Base-by-base conservation (phyloP, 1,140 invertebrate species). In the Drosophila parvula region DNA sequence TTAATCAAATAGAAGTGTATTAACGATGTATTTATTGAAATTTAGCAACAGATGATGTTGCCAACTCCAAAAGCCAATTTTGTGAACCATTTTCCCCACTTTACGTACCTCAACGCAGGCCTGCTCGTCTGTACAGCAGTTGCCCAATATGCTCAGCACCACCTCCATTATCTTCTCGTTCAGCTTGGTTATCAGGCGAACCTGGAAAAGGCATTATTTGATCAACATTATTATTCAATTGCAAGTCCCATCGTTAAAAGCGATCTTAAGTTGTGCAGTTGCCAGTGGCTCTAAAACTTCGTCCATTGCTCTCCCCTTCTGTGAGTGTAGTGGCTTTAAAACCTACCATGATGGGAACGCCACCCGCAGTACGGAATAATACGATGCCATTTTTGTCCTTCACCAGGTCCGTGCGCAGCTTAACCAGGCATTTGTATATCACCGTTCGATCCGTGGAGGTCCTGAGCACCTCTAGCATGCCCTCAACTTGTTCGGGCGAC, bases 61-160 rank as follows among this genome's bases (percentile, higher is more conserved):
- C n/a, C n/a, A n/a, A n/a, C n/a, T n/a, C n/a, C n/a, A n/a, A n/a
- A n/a, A n/a, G n/a, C n/a, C 22, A 22, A 22, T 22, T 22, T 22
- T 22, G 22, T 22, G 22, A 22, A 22, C 22, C 22, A 22, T 22
- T 22, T 22, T 22, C 22, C 22, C 22, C 22, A 22, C 22, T 22
- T 22, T 22, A 22, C 22, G 3, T 22, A 22, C 91, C 81, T 92
- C 89, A 34, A 79, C 77, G 43, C 91, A 92, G 11, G 88, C 79
- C 34, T 79, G 76, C 10, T 84, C 79, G 55, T 93, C 92, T 14
- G 93, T 92, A 62, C 93, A 93, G 71, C 93, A 93, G 76, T 94
- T 94, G 10, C 93, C 93, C 50, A 94, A 83, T 78, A 94, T 93
- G 67, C 93, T 94, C 10, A 94, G 69, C 16, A 91, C 88, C 9